Evolutionary conservation across 1,140 invertebrate species (phyloP).

Genomic region (Atta colombica): DNA sequence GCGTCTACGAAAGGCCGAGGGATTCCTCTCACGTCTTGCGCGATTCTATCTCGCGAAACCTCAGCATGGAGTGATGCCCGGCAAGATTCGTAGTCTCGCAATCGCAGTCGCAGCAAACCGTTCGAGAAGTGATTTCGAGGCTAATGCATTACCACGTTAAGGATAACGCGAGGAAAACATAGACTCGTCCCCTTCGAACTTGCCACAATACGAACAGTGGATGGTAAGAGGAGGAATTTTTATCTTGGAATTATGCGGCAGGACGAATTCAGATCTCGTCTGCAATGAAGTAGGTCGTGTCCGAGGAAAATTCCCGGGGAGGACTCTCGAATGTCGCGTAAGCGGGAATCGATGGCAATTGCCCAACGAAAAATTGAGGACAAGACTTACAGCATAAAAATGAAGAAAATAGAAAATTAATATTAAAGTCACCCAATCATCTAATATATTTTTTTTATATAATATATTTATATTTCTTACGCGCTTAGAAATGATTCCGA

Average conservation of each 20-base stretch:
- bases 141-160: slow-evolving; percentile 49
- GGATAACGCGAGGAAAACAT: slow-evolving; percentile 37
- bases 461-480: neutral
- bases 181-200: neutral
- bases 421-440: slow-evolving; percentile 1
- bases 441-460: neutral
- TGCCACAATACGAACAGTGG: slow-evolving; percentile 18
- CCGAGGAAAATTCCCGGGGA: slow-evolving; percentile 24
- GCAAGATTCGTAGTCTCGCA: slow-evolving; percentile 51
- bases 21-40: slow-evolving; percentile 68
- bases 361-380: neutral
- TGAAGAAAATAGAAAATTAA: neutral
- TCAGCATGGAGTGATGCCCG: slow-evolving; percentile 40
- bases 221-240: slow-evolving; percentile 8
- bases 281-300: slow-evolving; percentile 44
- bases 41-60: slow-evolving; percentile 69
- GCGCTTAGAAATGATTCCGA: neutral
- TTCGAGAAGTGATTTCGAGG: slow-evolving; percentile 49
- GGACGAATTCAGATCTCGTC: slow-evolving; percentile 21
- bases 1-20: slow-evolving; percentile 54
- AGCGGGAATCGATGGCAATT: slow-evolving; percentile 25
- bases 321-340: neutral
- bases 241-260: slow-evolving; percentile 49
- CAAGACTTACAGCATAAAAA: too few species aligned
- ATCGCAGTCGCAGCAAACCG: slow-evolving; percentile 7